phyloP scores from a whole-genome alignment of 1,140 invertebrate genomes.

The Microplitis mediator region DNA sequence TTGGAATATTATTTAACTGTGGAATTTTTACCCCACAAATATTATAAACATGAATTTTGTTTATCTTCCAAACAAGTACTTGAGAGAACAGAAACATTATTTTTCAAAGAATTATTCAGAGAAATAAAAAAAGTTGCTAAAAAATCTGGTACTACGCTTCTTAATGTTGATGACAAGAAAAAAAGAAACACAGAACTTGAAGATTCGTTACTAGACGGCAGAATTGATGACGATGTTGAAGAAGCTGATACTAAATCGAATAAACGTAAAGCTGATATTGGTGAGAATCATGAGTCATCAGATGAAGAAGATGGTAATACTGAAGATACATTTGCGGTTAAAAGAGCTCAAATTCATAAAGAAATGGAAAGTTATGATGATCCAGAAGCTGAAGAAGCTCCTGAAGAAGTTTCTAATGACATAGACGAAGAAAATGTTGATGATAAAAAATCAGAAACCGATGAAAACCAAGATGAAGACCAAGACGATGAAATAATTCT shows the following conservation, averaged over 20 bases:
- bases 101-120: constrained; percentile 69
- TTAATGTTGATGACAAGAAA: constrained; percentile 54
- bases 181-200: constrained; percentile 52
- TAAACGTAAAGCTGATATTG: constrained; percentile 39
- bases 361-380: constrained; percentile 81
- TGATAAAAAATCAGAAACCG: constrained; percentile 59
- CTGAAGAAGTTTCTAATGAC: constrained; percentile 40
- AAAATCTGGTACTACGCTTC: constrained; percentile 47
- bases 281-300: constrained; percentile 67
- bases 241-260: constrained; percentile 43
- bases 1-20: constrained; percentile 70
- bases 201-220: constrained; percentile 45
- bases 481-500: neutral
- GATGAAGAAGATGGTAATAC: constrained; percentile 69
- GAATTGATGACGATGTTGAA: constrained; percentile 41
- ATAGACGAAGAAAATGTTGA: constrained; percentile 48
- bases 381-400: constrained; percentile 73
- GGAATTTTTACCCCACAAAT: constrained; percentile 73
- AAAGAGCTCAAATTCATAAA: constrained; percentile 65
- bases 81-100: constrained; percentile 70
- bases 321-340: constrained; percentile 66
- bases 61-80: constrained; percentile 74
- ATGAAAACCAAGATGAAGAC: constrained; percentile 59
- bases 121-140: constrained; percentile 63
- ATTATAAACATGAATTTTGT: constrained; percentile 74